These are phyloP conservation scores for Equus przewalskii DNA, from an alignment of 2,113 vertebrate genomes.

Conservation along the genomic window DNA sequence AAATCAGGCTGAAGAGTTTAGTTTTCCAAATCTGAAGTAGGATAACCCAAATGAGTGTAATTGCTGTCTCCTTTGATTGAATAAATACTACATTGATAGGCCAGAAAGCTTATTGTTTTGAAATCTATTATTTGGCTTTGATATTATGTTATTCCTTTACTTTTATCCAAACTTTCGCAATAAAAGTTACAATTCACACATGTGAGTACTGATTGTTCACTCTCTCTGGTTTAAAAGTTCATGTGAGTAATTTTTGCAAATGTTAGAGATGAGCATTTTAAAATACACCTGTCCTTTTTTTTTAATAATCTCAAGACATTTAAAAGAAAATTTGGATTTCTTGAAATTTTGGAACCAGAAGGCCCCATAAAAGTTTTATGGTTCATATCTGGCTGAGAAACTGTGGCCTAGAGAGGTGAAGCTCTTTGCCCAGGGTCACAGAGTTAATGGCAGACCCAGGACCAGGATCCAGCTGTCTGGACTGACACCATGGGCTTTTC, in stretches of 20 bases:
- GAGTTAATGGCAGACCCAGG: background rate
- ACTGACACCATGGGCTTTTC: background rate
- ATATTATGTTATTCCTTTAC: background rate
- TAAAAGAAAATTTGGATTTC: constrained; percentile 30
- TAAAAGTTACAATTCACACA: background rate
- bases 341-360: constrained; percentile 28
- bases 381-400: background rate
- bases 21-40: constrained; percentile 37
- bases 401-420: background rate
- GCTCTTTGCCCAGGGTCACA: background rate
- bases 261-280: background rate
- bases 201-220: background rate
- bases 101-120: background rate
- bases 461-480: background rate
- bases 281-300: background rate
- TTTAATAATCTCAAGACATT: background rate
- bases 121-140: constrained; percentile 44
- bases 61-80: background rate
- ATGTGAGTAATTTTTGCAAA: background rate
- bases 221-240: constrained; percentile 13
- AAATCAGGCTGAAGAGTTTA: background rate
- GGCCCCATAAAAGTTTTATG: background rate
- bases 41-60: background rate
- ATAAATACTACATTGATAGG: background rate
- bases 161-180: constrained; percentile 18